phyloP scores from a whole-genome alignment of 2,113 vertebrate species.

The Prietella phreatophila region DNA sequence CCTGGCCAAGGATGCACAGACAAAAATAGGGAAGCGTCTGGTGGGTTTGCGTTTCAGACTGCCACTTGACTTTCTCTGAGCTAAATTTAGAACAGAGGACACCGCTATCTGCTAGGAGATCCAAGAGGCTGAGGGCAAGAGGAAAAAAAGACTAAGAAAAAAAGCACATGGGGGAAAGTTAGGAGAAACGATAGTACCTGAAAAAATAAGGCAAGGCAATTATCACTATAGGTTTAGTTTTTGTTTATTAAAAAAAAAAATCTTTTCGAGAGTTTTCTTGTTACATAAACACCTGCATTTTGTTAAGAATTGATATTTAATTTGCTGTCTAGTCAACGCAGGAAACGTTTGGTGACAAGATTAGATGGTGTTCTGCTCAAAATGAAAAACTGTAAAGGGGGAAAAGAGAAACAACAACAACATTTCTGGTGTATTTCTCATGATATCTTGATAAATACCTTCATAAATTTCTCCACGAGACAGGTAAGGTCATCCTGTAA shows the following conservation, averaged over 20 bases:
- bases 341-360: background rate
- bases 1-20: conserved; percentile 36
- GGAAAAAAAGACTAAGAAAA: background rate
- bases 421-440: background rate
- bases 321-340: background rate
- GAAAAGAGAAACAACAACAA: no score
- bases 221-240: background rate
- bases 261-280: background rate
- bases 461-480: background rate
- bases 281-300: background rate
- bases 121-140: conserved; percentile 34
- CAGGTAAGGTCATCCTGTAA: conserved; percentile 6
- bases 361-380: background rate
- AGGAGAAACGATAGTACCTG: background rate
- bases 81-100: conserved; percentile 61
- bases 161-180: background rate
- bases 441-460: background rate
- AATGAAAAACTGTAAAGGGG: background rate
- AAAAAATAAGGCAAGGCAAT: background rate
- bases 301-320: background rate
- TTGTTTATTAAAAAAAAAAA: background rate
- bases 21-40: conserved; percentile 53
- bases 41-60: conserved; percentile 46
- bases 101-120: conserved; percentile 51
- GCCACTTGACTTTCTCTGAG: conserved; percentile 53